Base-by-base conservation (phyloP, 2,797 vertebrate species). In the Smutsia temminckii region DNA sequence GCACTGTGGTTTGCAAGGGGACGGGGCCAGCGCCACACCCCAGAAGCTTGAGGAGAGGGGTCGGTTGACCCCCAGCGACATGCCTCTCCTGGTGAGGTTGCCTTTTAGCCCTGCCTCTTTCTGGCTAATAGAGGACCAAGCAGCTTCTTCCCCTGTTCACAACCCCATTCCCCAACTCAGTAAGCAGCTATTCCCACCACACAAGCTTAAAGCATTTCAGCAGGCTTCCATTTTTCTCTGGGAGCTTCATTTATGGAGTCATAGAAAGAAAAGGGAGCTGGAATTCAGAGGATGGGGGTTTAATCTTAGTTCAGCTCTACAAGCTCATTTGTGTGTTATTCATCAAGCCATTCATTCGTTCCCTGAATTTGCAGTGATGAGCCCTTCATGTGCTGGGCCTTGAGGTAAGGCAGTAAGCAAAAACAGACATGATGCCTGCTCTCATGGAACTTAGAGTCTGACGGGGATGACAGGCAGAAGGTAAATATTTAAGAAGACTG, bases 1-100 rank as follows among this genome's bases (percentile, higher is more conserved):
- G 20, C 99, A 99, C 84, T 99, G 99, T 97, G 99, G 99, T 29
- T 98, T 99, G 95, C 99, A 98, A 93, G 98, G 98, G 74, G 99
- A 99, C 32, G 99, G 98, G 80, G 98, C 98, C 81, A 96, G 97
- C 0, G 97, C 98, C 53, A 98, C 98, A 92, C 99, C 99, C 0
- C 98, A 99, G 98, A 99, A 99, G 96, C 98, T 99, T 18, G 99
- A 97, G 37, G 98, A 98, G 81, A 98, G 98, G 97, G 96, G 98
- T 53, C 98, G 96, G 8, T 96, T 98, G 93, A 99, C 98, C 8
- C 97, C 99, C 34, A 98, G 98, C 81, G 99, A 98, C 97, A 99
- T 99, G 99, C 98, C 98, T 49, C 98, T 99, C 78, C 98, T 99
- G 99, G 99, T 99, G 89, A 85, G 96, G 21, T 66, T 89, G 21